Base-by-base conservation (phyloP, 2,888 invertebrate genomes). In the Chironomus tentans region DNA sequence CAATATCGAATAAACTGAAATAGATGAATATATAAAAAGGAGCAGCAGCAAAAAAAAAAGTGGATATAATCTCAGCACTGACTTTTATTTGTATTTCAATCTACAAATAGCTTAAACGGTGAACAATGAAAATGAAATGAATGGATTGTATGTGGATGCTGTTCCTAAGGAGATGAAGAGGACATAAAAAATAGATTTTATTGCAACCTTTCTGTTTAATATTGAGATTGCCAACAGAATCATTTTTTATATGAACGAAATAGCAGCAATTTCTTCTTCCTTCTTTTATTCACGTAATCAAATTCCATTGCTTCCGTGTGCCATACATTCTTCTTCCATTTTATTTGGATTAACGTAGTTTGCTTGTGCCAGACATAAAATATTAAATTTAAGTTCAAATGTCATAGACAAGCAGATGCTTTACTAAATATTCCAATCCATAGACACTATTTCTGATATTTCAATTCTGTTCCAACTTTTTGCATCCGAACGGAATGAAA, bases 121-220 rank as follows among this genome's bases (percentile, higher is more conserved):
- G 21, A 65, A 56, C 56, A 56, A 38, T 38, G 38, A 38, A 38
- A 56, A 56, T 56, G 56, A 56, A 38, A 56, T 56, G 56, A 50
- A 70, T 48, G n/a, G 21, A 22, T 70, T 47, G 69, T 69, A 24
- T 68, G 38, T 28, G n/a, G 68, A 38, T 38, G 38, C 10, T 38
- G 38, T 38, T 38, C 38, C 38, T 10, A 56, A 18, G 15, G 56
- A 18, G 56, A 56, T 56, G 65, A n/a, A 6, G 56, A 70, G 15
- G 21, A 24, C 24, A 72, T 72, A 72, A 72, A 72, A 72, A 72
- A 72, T 72, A 72, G 72, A 72, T 72, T 72, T 72, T 72, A 72
- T 72, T 62, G 61, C 71, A 38, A 72, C 72, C 72, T 72, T 61
- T 72, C 48, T 65, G 22, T 24, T 65, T 65, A 65, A 65, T 65